Conservation (phyloP, 2,797 vertebrate genomes). For the Macrochelys suwanniensis region DNA sequence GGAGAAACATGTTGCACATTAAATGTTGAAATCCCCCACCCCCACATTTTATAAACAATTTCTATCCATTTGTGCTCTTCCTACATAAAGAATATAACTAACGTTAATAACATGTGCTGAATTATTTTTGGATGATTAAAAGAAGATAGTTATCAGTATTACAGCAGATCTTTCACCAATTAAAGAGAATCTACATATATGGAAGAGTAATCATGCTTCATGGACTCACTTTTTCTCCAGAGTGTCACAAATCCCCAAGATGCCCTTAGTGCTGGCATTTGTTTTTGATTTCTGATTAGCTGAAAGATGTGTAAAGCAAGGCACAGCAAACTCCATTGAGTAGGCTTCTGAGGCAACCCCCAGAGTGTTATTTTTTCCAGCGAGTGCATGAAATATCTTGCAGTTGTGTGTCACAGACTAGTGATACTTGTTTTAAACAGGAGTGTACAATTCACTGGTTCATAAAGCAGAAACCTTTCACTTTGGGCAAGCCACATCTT, state of each 20-base stretch:
- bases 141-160: constrained; percentile 36
- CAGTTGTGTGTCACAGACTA: not conserved
- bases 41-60: not conserved
- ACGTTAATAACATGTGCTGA: not conserved
- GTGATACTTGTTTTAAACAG: constrained; percentile 36
- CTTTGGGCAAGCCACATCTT: not conserved
- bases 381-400: constrained; percentile 14
- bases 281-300: constrained; percentile 47
- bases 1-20: not conserved
- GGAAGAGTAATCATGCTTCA: constrained; percentile 19
- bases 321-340: constrained; percentile 3
- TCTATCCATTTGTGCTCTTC: not conserved
- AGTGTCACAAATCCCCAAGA: constrained; percentile 10
- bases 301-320: constrained; percentile 19
- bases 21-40: not conserved
- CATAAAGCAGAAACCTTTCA: constrained; percentile 39
- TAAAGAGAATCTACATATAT: not conserved
- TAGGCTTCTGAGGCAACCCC: not conserved
- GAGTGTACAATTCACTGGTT: constrained; percentile 48
- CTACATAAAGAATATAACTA: not conserved
- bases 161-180: not conserved
- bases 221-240: not conserved
- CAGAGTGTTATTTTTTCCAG: constrained; percentile 24
- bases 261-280: not conserved
- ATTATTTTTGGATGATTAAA: not conserved